A percentile compares a stretch with the other conserved stretches of the same genome.
phyloP scores from a whole-genome alignment of 2,113 vertebrate genomes.

The Callithrix jacchus region DNA sequence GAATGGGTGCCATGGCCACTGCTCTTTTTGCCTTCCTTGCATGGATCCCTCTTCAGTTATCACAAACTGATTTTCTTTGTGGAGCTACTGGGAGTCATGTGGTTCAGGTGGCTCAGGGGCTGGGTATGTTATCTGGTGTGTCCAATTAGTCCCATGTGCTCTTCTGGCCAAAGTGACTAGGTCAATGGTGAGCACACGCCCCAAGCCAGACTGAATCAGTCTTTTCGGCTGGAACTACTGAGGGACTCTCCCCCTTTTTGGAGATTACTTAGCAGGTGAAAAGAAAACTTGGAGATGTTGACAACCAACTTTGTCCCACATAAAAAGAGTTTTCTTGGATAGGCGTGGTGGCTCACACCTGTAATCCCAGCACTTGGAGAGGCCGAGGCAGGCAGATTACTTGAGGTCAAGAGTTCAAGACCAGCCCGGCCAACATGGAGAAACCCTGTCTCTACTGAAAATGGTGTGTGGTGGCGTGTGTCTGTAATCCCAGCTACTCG shows the following conservation, averaged over 20 bases:
- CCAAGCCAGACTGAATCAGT: too few relatives aligned
- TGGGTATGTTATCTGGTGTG: background rate
- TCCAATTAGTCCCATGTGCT: background rate
- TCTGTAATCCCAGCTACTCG: too few relatives aligned
- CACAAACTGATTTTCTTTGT: background rate
- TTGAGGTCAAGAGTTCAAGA: too few relatives aligned
- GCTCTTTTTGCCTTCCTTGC: background rate
- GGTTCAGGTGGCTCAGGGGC: background rate
- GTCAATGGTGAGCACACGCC: background rate
- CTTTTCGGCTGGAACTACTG: background rate
- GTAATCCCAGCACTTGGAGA: too few relatives aligned
- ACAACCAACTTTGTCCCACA: background rate
- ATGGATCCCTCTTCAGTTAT: background rate
- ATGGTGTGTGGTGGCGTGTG: too few relatives aligned
- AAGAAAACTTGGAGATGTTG: background rate
- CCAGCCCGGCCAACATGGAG: too few relatives aligned
- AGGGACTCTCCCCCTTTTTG: background rate
- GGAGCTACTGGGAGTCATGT: background rate
- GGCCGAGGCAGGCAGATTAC: too few relatives aligned
- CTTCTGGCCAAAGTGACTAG: background rate
- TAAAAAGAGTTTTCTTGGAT: background rate
- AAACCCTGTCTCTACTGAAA: too few relatives aligned
- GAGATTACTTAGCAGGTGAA: background rate
- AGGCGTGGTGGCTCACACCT: too few relatives aligned
- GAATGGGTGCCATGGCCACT: background rate